Evolutionary conservation across 2,888 invertebrate genomes (phyloP), one percentile per base, ranked within the genome.

Genomic region (Nymphalis urticae): DNA sequence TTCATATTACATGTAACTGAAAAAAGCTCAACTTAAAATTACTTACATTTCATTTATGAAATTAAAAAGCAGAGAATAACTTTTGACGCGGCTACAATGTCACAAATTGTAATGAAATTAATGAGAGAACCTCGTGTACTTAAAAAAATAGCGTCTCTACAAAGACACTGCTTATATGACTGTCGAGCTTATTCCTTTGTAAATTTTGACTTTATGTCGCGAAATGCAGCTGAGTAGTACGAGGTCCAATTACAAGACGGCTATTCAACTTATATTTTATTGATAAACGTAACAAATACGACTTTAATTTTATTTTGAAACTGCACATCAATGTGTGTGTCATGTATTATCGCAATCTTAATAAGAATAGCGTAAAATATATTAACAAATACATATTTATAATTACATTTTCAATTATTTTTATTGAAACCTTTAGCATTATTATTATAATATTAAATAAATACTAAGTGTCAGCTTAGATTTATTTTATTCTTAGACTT

Each of bases 161-260:
- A 58, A 58, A 58, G 58, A 42, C 58, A 36, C 36, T 54, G 54
- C 47, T 60, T 51, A 21, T 48, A 48, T 53, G 60, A 66, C 48
- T 59, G 54, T 62, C 48, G 48, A 56, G 47, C 62, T 54, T 53
- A 66, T 66, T 48, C 36, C 61, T 56, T 21, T 48, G 48, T 54
- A 66, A 65, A 65, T 60, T 65, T 65, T 58, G 58, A 58, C 36
- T 58, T 58, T 58, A 58, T 54, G 54, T 54, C 36, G 36, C 19
- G 58, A 42, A 21, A 36, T 42, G 19, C 19, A 19, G 58, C 42
- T 19, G 19, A 9, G 58, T 58, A 58, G 58, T 58, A 5, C 13
- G 19, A 19, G 36, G 6, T 1, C 36, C n/a, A 5, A 19, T 19
- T 58, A 13, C 16, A 10, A 13, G 19, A 58, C 17, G 17, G 17